Base-by-base conservation (phyloP, 1,140 invertebrate species). In the Papilio glaucus region DNA sequence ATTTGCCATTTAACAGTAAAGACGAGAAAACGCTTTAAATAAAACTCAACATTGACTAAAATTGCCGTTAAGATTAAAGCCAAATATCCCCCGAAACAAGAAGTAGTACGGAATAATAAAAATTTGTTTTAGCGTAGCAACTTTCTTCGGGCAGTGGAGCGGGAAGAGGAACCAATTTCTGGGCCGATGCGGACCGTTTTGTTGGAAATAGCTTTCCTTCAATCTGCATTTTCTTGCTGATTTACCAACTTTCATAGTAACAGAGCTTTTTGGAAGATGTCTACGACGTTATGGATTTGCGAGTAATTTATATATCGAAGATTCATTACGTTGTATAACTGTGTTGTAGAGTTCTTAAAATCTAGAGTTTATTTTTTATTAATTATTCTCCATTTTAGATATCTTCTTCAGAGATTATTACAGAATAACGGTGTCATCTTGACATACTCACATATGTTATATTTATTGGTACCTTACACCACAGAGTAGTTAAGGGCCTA, bases 191-290 rank as follows among this genome's bases (percentile, higher is more conserved):
- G 81, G 87, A 89, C 81, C 89, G 85, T 93, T 93, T 93, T 91
- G 88, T 93, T 91, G 88, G 85, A 91, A 93, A 91, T 93, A 90
- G 91, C 91, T 93, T 91, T 93, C 87, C 88, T 91, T 91, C 88
- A 90, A 93, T 93, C 91, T 91, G 88, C 89, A 93, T 91, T 91
- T 92, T 92, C 89, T 90, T 92, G 90, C 90, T 92, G 90, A 92
- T 91, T 91, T 91, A 90, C 89, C 87, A 91, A 92, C 84, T 92
- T 91, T 89, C 85, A 89, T 78, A 82, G 80, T 78, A 71, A 74
- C 77, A 72, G 76, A 90, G 89, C 81, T 90, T 86, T 85, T 76
- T 62, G 74, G 77, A 78, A 84, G 77, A 87, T 85, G 75, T 80
- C 79, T 78, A 82, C 81, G 73, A 79, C 78, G 72, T 71, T 68